Conservation (phyloP, 1,140 invertebrate genomes). For the Cryptotermes secundus region DNA sequence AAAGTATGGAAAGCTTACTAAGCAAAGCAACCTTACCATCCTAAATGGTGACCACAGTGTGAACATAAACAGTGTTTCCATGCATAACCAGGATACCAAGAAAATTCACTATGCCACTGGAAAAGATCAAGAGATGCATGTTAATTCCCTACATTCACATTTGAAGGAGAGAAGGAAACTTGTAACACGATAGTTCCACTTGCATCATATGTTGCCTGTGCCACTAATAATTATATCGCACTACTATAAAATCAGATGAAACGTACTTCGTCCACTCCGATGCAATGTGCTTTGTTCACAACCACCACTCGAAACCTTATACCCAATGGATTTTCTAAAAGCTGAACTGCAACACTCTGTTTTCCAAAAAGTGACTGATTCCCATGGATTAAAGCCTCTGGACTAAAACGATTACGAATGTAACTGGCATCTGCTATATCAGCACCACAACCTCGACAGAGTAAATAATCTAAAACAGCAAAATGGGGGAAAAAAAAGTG, state of each 20-base stretch:
- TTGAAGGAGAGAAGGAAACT: too few relatives aligned
- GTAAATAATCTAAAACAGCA: slow-evolving; percentile 46
- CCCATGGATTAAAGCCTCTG: slow-evolving; percentile 46
- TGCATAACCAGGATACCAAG: slow-evolving; percentile 52
- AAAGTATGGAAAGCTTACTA: background rate
- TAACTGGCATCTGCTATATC: slow-evolving; percentile 53
- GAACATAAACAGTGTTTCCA: slow-evolving; percentile 51
- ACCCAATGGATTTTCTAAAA: slow-evolving; percentile 53
- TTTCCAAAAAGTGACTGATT: slow-evolving; percentile 53
- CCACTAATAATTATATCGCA: background rate
- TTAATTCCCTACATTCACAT: background rate
- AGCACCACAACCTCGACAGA: slow-evolving; percentile 54
- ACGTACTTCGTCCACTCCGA: slow-evolving; percentile 45
- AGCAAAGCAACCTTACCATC: slow-evolving; percentile 50
- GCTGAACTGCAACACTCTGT: slow-evolving; percentile 51
- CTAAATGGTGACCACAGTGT: slow-evolving; percentile 48
- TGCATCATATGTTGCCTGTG: too few relatives aligned
- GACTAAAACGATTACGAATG: slow-evolving; percentile 51
- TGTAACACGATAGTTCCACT: too few relatives aligned
- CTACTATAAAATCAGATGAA: background rate
- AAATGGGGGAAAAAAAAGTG: background rate
- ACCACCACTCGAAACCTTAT: slow-evolving; percentile 53
- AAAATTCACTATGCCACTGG: slow-evolving; percentile 44
- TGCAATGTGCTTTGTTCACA: slow-evolving; percentile 46
- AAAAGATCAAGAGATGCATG: slow-evolving; percentile 22